Evolutionary conservation across 2,113 vertebrate genomes (phyloP), one percentile per base, ranked within the genome.

Genomic region (Paradisaea rubra): DNA sequence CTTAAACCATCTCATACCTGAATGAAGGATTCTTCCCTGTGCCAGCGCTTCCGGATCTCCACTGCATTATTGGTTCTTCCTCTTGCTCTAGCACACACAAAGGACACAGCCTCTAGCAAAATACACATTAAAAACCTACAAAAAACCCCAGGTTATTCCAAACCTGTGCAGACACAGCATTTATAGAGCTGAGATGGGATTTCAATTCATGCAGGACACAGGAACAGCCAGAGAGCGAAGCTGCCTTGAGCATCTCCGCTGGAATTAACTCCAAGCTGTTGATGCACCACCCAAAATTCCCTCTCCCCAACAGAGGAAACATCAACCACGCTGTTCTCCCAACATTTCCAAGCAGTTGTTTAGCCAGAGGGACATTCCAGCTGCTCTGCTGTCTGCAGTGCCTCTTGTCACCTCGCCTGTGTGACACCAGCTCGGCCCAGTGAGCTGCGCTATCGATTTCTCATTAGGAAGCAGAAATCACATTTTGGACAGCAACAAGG

Each of bases 391-490:
- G 71, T 49, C 94, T 68, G 81, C 19, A 4, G 18, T 10, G 33
- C 37, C 81, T 61, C 73, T 45, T 93, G 65, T 89, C 77, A 71
- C 49, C 88, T 54, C 17, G 0, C 68, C 41, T 0, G 54, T 13
- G 15, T 42, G 94, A 52, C 54, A 45, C 69, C 30, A 53, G 77
- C 78, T 59, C 63, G 53, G 76, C 87, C 86, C 45, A 71, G 61
- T 20, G 15, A 41, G 57, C 30, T 87, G 88, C 81, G 69, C 84
- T 41, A 44, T 53, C 39, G 91, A 56, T 95, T 87, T 74, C 93
- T 78, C 59, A n/a, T 81, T 57, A 79, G 83, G 71, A 57, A 92
- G 65, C 69, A 39, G 15, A 19, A 64, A 77, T 95, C 49, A 2
- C 39, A 0, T 56, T 97, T 88, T 82, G 87, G 81, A 92, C 78